Conservation (phyloP, 2,888 invertebrate species). For the Trichogramma dendrolimi region DNA sequence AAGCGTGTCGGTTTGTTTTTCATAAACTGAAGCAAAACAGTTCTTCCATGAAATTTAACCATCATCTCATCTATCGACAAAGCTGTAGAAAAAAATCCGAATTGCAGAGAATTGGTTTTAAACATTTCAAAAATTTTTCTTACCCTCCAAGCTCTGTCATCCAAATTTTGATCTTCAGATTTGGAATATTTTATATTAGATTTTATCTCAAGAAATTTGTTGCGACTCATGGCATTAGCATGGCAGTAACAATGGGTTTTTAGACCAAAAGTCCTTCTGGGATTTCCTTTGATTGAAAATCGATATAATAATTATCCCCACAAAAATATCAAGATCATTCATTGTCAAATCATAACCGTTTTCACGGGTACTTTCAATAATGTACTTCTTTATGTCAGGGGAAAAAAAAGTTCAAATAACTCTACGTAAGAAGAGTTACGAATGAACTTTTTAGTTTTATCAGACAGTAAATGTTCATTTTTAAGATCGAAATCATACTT, state of each 20-base stretch:
- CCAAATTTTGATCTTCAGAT: slow-evolving; percentile 18
- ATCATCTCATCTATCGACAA: slow-evolving; percentile 26
- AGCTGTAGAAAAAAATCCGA: slow-evolving; percentile 25
- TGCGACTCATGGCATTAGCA: slow-evolving; percentile 18
- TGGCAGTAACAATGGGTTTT: slow-evolving; percentile 6
- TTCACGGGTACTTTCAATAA: slow-evolving; percentile 7
- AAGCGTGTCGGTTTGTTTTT: slow-evolving; percentile 23
- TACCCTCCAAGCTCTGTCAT: slow-evolving; percentile 24
- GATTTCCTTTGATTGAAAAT: slow-evolving; percentile 23
- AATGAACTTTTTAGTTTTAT: slow-evolving; percentile 8
- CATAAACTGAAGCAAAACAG: slow-evolving; percentile 20
- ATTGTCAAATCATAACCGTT: slow-evolving; percentile 12
- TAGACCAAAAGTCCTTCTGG: slow-evolving; percentile 23
- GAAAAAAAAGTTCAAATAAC: slow-evolving; percentile 12
- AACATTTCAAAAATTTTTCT: slow-evolving; percentile 24
- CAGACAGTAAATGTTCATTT: background rate
- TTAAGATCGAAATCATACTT: background rate
- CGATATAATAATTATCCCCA: slow-evolving; percentile 24
- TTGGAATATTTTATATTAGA: slow-evolving; percentile 15
- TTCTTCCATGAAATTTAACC: slow-evolving; percentile 26
- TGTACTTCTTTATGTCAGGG: slow-evolving; percentile 6
- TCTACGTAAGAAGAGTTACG: slow-evolving; percentile 2
- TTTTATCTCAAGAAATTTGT: slow-evolving; percentile 22
- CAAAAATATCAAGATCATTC: slow-evolving; percentile 23
- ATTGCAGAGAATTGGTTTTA: slow-evolving; percentile 22